Percentiles rank a stretch among this genome's conserved stretches.
phyloP scores from a whole-genome alignment of 1,140 invertebrate species.

The Anastrepha ludens region DNA sequence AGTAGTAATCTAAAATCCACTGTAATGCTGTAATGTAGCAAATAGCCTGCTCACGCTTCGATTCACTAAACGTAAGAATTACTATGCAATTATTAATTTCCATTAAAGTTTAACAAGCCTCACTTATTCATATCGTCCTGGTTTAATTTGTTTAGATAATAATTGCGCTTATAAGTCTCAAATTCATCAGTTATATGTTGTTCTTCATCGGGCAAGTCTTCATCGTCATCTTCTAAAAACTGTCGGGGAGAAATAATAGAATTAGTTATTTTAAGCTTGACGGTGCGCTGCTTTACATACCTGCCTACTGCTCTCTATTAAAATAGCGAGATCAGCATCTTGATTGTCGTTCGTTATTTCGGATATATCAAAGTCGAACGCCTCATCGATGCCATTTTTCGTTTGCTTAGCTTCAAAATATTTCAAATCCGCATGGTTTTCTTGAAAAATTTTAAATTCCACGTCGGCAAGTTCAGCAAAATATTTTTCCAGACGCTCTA shows the following conservation, averaged over 20 bases:
- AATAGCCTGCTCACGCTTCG: constrained; percentile 86
- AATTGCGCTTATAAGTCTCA: constrained; percentile 89
- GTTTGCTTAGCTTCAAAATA: constrained; percentile 87
- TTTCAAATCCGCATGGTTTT: constrained; percentile 88
- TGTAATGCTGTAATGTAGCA: constrained; percentile 95
- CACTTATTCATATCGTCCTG: constrained; percentile 83
- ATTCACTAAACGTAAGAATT: constrained; percentile 77
- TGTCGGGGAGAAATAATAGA: background rate
- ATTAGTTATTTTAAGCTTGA: no score
- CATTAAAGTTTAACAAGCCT: constrained; percentile 54
- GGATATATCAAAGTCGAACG: constrained; percentile 65
- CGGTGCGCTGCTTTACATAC: constrained; percentile 54
- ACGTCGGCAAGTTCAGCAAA: constrained; percentile 85
- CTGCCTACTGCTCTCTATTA: constrained; percentile 66
- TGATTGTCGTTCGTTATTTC: constrained; percentile 66
- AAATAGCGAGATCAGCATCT: constrained; percentile 68
- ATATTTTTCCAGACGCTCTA: constrained; percentile 90
- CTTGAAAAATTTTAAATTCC: constrained; percentile 90
- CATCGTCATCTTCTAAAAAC: constrained; percentile 75
- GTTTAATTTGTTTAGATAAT: constrained; percentile 93
- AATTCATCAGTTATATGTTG: constrained; percentile 84
- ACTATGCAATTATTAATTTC: no score
- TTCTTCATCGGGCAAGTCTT: constrained; percentile 78
- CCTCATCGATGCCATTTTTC: constrained; percentile 61
- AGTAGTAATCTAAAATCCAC: constrained; percentile 98